These are phyloP conservation scores for Epsilonema sp. DNA, from an alignment of 2,888 invertebrate species.

Conservation along the genomic window DNA sequence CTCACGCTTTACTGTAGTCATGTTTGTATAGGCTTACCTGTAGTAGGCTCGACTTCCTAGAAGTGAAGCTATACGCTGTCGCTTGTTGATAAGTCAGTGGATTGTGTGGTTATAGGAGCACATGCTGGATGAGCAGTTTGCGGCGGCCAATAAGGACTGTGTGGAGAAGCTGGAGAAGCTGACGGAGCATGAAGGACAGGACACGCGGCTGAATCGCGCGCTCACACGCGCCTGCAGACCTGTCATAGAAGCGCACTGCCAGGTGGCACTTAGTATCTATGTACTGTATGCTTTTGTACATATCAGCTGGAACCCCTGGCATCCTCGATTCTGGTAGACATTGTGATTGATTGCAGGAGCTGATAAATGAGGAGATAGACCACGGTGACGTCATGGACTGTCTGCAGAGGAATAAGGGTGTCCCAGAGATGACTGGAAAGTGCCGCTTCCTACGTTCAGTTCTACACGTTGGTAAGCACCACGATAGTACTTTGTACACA, in stretches of 20 bases:
- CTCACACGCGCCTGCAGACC: conserved; percentile 59
- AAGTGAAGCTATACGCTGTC: no score
- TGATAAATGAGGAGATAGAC: conserved; percentile 36
- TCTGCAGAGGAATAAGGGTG: conserved; percentile 71
- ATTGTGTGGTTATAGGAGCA: conserved; percentile 67
- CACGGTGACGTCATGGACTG: conserved; percentile 83
- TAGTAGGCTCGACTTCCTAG: no score
- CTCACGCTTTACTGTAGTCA: no score
- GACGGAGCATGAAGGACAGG: conserved; percentile 68
- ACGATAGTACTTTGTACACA: no score
- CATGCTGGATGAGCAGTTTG: conserved; percentile 22
- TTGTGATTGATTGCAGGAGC: no score
- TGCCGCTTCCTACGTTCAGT: conserved; percentile 79
- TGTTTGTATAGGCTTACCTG: no score
- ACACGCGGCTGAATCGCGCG: conserved; percentile 68
- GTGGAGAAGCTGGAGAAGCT: conserved; percentile 55
- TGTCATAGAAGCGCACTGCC: conserved; percentile 56
- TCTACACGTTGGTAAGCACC: conserved; percentile 57
- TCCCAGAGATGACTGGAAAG: conserved; percentile 55
- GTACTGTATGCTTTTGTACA: no score
- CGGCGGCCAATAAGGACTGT: conserved; percentile 38
- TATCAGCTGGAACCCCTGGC: no score
- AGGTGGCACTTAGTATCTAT: no score
- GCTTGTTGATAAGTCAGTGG: conserved; percentile 17
- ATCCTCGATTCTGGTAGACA: no score